Evolutionary conservation across 2,797 vertebrate genomes (phyloP), one percentile per base, ranked within the genome.

Genomic region (Moxostoma hubbsi): DNA sequence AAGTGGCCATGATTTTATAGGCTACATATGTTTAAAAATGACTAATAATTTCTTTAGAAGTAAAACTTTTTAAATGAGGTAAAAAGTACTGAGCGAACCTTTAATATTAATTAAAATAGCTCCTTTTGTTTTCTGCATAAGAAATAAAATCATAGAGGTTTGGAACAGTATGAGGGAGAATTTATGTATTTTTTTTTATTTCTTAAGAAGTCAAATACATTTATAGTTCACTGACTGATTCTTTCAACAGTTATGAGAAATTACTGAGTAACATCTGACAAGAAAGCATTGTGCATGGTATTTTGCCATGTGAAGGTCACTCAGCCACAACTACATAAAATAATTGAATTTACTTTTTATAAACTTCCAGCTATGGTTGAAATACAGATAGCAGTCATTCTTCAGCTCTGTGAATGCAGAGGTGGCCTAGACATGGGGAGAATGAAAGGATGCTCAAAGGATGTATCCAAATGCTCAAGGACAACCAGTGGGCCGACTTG

Each of bases 391-490:
- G 65, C 10, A 16, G 18, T 73, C 71, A 73, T 24, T 36, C 58
- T 64, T 86, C 75, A 65, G 12, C 69, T 77, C 43, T 71, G 16
- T 79, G 24, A 24, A 13, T 12, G 50, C 67, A 76, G 57, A 55
- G 61, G 49, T 69, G 49, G 0, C 9, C 9, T 16, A 79, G 68
- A 49, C 47, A 72, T 13, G 36, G 73, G 72, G n/a, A 63, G 66
- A 88, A 87, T 82, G 80, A 79, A 59, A 88, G 11, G 58, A 77
- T 86, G 76, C 84, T 24, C 24, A 24, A 2, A 24, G 24, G 24
- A 62, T 88, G 70, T 82, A 83, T 68, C 83, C 86, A 72, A 73
- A 72, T 47, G 83, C 85, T 91, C 87, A 91, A 86, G 84, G 82
- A 90, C 81, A 50, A 45, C 70, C 72, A 76, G 79, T 71, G 66